These are phyloP conservation scores for Rhagologus leucostigma DNA, from an alignment of 2,113 vertebrate genomes.

Conservation along the genomic window DNA sequence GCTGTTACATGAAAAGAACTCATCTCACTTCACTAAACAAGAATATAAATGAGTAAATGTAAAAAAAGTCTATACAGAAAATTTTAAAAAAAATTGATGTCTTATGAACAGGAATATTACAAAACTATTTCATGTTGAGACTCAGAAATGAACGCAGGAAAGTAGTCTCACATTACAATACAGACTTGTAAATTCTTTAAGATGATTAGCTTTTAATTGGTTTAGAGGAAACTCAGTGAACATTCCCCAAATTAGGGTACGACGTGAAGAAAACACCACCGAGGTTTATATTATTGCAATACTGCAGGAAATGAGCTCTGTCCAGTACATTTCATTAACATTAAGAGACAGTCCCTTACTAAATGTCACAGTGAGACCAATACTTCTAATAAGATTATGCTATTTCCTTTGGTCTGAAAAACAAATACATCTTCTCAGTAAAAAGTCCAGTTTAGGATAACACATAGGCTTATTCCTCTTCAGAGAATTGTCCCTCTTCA, in stretches of 20 bases:
- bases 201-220: background rate
- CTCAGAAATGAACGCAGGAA: background rate
- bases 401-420: background rate
- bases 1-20: background rate
- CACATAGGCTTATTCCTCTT: background rate
- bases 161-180: background rate
- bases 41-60: background rate
- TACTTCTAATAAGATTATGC: background rate
- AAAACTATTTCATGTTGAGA: background rate
- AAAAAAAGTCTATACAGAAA: background rate
- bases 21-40: background rate
- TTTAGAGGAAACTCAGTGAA: background rate
- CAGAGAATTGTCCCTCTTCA: background rate
- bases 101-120: background rate
- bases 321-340: background rate
- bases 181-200: background rate
- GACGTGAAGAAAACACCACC: background rate
- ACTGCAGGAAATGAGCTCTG: background rate
- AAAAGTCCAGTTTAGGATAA: background rate
- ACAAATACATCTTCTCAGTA: background rate
- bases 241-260: background rate
- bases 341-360: background rate
- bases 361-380: background rate
- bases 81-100: accelerated
- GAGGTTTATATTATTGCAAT: background rate